Evolutionary conservation across 2,888 invertebrate genomes (phyloP).

Genomic region (Sthenelais limicola): DNA sequence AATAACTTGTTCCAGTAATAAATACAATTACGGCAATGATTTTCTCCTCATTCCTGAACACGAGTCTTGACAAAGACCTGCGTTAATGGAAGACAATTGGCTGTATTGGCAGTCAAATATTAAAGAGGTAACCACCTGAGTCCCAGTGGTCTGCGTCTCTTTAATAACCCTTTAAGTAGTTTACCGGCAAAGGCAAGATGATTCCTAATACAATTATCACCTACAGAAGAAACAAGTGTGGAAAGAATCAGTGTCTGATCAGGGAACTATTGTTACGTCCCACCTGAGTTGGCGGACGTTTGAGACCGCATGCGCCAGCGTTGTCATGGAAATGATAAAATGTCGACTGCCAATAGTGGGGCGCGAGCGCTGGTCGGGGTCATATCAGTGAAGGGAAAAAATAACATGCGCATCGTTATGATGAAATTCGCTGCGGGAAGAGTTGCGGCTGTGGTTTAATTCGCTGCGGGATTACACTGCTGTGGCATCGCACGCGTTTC

Average conservation of each 20-base stretch:
- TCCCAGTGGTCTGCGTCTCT: neutral
- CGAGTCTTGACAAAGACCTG: too few relatives aligned
- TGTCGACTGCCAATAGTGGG: neutral
- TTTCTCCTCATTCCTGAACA: too few relatives aligned
- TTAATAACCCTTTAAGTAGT: slow-evolving; percentile 20
- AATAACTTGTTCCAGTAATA: too few relatives aligned
- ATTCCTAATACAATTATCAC: slow-evolving; percentile 19
- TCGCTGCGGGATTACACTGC: too few relatives aligned
- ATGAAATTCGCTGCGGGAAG: neutral
- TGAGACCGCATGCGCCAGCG: neutral
- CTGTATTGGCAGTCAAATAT: slow-evolving; percentile 19
- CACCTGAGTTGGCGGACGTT: neutral
- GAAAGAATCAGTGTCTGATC: slow-evolving; percentile 9
- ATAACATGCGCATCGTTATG: neutral
- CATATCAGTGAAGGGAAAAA: neutral
- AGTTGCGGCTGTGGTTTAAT: too few relatives aligned
- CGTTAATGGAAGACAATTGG: neutral
- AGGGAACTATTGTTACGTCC: neutral
- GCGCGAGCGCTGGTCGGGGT: neutral
- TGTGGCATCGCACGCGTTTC: too few relatives aligned
- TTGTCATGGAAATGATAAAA: neutral
- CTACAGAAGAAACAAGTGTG: slow-evolving; percentile 28
- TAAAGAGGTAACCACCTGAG: slow-evolving; percentile 15
- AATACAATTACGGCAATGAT: too few relatives aligned
- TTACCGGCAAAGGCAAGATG: slow-evolving; percentile 11